Evolutionary conservation across 1,140 invertebrate species (phyloP), one percentile per base, ranked within the genome.

Genomic region (Formica selysi): DNA sequence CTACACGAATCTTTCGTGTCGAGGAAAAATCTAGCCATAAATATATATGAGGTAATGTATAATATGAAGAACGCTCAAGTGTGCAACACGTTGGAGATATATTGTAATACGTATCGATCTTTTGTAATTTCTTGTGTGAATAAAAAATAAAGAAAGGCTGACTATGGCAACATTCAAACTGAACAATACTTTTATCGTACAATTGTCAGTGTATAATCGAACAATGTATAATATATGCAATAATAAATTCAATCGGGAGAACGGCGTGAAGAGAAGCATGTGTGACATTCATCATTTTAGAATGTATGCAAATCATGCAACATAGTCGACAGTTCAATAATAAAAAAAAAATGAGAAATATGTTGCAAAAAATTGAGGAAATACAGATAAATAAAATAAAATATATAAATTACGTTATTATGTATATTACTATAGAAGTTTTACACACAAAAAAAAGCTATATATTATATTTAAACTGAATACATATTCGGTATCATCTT

Each of bases 161-260:
- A 7, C 16, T 59, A 59, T n/a, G 13, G 16, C 65, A 59, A 57
- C 1, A 8, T 44, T 19, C 26, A 61, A 48, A 44, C 8, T 73
- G 41, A 44, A 11, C 8, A 44, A 38, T 64, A 11, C 62, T 83
- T 70, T 81, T n/a, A 61, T 48, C 38, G 19, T 4, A 7, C 26
- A 48, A 32, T 83, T 61, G 68, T 19, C 54, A 36, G 7, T 16
- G n/a, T 7, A 74, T 48, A 22, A 26, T 61, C 8, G 41, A 61
- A 61, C 10, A 10, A 70, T 57, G 4, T 51, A 51, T 51, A 51
- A 51, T 51, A 51, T 51, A 16, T 16, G 16, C 13, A 16, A 59
- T 71, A 59, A 59, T 41, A 73, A 65, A 65, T 79, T 79, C 19
- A 51, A n/a, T 36, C 41, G 29, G 32, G 26, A 65, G 11, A 79